Evolutionary conservation across 2,888 invertebrate species (phyloP), one percentile per base, ranked within the genome.

Genomic region (Harmothoe impar): DNA sequence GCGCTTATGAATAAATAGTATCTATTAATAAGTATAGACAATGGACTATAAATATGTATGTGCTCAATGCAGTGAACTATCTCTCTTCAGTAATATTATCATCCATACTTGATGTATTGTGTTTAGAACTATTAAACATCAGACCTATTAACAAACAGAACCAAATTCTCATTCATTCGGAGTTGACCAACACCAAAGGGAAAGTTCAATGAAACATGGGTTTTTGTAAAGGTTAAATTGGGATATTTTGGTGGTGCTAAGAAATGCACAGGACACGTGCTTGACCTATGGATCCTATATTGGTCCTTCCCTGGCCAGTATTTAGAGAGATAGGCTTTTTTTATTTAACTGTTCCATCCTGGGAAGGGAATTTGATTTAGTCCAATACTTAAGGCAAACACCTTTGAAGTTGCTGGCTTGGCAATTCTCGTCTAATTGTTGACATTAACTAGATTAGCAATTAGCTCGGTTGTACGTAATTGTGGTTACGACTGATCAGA

Each of bases 391-490:
- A 62, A 62, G n/a, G 62, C 62, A 62, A 62, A 62, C 62, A 62
- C 29, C 31, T 72, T 29, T 72, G 72, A 72, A 72, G 72, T 62
- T 29, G 72, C 72, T 72, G 72, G 72, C 72, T 72, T 72, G 72
- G 72, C 72, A 72, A 29, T 72, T 72, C 25, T 72, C 29, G 31
- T 25, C 5, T 72, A 29, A 72, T 72, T 7, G 72, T 25, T 72
- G 72, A 72, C 72, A 72, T 72, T 72, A 72, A 25, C 72, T 15
- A 72, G 29, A 72, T 72, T 72, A 72, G 72, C 72, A 29, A 29
- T 72, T 29, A 72, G 29, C 31, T 62, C 1, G 62, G 20, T 62
- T 62, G 62, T 15, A 20, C 20, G 62, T 62, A 62, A 62, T 5
- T 62, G 62, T 62, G 62, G 62, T 62, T 20, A n/a, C 62, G 20